phyloP scores from a whole-genome alignment of 2,797 vertebrate species.

The Gallinago stenura region DNA sequence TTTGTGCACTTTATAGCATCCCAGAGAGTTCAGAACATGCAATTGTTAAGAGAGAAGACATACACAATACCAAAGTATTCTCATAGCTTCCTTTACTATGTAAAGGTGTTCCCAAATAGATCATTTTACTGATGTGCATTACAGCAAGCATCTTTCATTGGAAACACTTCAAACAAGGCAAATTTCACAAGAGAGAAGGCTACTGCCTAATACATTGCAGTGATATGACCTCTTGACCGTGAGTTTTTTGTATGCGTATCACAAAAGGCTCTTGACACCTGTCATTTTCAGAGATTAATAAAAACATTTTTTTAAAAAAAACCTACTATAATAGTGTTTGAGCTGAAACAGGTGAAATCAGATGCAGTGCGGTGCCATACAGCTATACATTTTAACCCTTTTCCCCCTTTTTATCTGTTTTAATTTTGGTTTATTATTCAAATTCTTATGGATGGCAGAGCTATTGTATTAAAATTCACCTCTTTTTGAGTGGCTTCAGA shows the following conservation, averaged over 20 bases:
- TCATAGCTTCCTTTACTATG: constrained; percentile 58
- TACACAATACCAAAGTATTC: constrained; percentile 54
- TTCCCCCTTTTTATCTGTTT: constrained; percentile 79
- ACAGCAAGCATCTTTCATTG: constrained; percentile 71
- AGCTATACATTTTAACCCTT: constrained; percentile 36
- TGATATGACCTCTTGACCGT: constrained; percentile 66
- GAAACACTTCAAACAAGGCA: constrained; percentile 78
- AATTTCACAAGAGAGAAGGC: constrained; percentile 76
- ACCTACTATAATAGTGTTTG: neutral
- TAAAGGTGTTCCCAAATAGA: constrained; percentile 71
- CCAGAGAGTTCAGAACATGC: constrained; percentile 22
- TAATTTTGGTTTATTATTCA: constrained; percentile 84
- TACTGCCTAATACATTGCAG: constrained; percentile 74
- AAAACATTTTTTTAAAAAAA: constrained; percentile 21
- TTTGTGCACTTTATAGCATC: neutral
- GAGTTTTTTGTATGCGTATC: constrained; percentile 72
- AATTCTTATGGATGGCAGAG: constrained; percentile 79
- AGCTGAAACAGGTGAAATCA: constrained; percentile 78
- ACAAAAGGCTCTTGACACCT: constrained; percentile 75
- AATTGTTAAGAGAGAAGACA: neutral
- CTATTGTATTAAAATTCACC: constrained; percentile 85
- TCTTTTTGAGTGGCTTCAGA: constrained; percentile 83
- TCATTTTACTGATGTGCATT: constrained; percentile 72
- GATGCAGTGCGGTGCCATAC: constrained; percentile 78
- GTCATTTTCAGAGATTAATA: constrained; percentile 79